Conservation (phyloP, 2,888 invertebrate species). For the Resseliella maxima region DNA sequence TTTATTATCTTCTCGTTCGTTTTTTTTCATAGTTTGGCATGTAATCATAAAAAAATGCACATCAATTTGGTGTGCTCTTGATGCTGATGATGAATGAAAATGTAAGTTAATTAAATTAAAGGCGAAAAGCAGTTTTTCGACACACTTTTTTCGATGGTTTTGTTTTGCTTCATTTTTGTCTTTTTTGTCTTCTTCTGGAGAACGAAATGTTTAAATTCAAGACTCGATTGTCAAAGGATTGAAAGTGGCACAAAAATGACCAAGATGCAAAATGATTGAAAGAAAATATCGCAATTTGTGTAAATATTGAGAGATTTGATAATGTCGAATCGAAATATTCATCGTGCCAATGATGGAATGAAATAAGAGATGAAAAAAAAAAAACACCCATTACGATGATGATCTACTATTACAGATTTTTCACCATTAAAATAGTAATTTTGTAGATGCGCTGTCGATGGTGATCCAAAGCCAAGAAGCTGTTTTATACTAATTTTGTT, state of each 20-base stretch:
- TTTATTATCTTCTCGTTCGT: no score
- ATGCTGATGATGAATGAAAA: not conserved
- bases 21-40: no score
- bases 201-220: not conserved
- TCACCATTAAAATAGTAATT: not conserved
- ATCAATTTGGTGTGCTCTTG: no score
- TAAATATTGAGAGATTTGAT: no score
- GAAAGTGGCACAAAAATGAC: not conserved
- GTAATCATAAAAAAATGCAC: no score
- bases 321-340: no score
- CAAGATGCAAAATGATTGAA: not conserved
- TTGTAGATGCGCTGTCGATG: not conserved
- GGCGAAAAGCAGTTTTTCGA: slow-evolving; percentile 14
- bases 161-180: no score
- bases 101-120: slow-evolving; percentile 14
- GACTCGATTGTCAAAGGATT: no score
- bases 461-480: not conserved
- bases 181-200: not conserved
- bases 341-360: no score
- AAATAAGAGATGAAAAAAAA: not conserved
- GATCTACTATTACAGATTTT: not conserved
- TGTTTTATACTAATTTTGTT: no score
- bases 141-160: slow-evolving; percentile 35
- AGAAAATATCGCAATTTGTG: no score
- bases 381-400: not conserved